Evolutionary conservation across 2,888 invertebrate species (phyloP), one percentile per base, ranked within the genome.

Genomic region (Platycheirus rosarum): DNA sequence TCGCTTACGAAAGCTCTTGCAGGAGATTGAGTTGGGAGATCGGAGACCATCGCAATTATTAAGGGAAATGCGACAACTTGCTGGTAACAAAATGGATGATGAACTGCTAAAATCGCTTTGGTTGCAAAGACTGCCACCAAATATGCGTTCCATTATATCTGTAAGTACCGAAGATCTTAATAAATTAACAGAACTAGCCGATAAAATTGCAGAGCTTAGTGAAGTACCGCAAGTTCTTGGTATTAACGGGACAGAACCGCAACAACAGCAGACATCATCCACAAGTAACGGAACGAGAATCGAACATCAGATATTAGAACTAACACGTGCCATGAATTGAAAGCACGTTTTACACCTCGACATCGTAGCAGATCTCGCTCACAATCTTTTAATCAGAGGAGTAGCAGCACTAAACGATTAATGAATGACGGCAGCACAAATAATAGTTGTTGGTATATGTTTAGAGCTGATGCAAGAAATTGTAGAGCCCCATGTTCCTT

Each of bases 61-160:
- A 8, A 32, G 29, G 8, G 29, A 32, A 32, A 32, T 32, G 29
- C 29, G 29, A 32, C 29, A 32, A 5, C 29, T 32, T 32, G 29
- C 29, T 7, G 29, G 29, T 32, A 32, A 2, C 1, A 32, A 32
- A 8, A 32, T 32, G 29, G 29, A 32, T 8, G 29, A 32, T 4
- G 29, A 32, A 8, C 11, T 85, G 35, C 35, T 86, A n/a, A 76
- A 76, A 55, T 68, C 85, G 1, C 35, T 86, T 18, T 86, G 85
- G 85, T 46, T 86, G 16, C 85, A 85, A 40, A 62, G 85, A 2
- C 63, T 86, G 9, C 86, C 85, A 7, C 1, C 77, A 6, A 78
- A 84, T n/a, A 65, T 78, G n/a, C 77, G 78, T 13, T 40, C 71
- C 7, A 77, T 86, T 4, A 69, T 85, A 16, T 62, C 80, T 2